These are phyloP conservation scores for Xiphophorus birchmanni DNA, from an alignment of 2,797 vertebrate genomes.

Conservation along the genomic window DNA sequence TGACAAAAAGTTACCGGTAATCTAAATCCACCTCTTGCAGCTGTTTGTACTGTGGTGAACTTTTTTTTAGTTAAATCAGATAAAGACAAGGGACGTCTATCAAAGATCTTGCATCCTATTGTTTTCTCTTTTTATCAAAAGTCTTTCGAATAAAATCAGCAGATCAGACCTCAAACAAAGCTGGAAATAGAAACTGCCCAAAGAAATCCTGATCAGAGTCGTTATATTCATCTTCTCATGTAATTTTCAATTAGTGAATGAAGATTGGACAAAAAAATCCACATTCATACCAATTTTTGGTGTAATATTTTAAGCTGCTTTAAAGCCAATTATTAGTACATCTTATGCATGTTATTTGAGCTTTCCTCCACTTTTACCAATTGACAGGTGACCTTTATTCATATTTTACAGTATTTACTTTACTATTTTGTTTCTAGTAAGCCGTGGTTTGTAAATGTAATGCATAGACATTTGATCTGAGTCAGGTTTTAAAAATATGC, in stretches of 20 bases:
- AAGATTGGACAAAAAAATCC: not conserved
- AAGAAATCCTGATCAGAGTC: not conserved
- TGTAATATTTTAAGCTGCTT: not conserved
- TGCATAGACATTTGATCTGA: constrained; percentile 45
- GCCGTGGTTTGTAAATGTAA: constrained; percentile 11
- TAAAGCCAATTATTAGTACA: not conserved
- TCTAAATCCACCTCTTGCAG: not conserved
- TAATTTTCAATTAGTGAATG: not conserved
- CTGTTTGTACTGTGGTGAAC: not conserved
- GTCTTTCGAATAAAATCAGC: not conserved
- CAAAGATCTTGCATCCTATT: not conserved
- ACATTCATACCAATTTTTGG: no score
- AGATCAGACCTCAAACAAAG: not conserved
- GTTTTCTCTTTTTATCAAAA: not conserved
- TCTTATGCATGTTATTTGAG: not conserved
- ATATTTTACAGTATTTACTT: not conserved
- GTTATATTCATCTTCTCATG: not conserved
- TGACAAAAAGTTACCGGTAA: no score
- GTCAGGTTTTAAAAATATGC: constrained; percentile 21
- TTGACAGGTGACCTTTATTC: not conserved
- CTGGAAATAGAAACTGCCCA: not conserved
- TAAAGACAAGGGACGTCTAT: not conserved
- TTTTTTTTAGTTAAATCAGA: not conserved
- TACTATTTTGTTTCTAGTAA: not conserved
- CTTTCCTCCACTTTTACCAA: not conserved